phyloP scores from a whole-genome alignment of 2,888 invertebrate genomes.

The Imbricaverruca yamaguchii region DNA sequence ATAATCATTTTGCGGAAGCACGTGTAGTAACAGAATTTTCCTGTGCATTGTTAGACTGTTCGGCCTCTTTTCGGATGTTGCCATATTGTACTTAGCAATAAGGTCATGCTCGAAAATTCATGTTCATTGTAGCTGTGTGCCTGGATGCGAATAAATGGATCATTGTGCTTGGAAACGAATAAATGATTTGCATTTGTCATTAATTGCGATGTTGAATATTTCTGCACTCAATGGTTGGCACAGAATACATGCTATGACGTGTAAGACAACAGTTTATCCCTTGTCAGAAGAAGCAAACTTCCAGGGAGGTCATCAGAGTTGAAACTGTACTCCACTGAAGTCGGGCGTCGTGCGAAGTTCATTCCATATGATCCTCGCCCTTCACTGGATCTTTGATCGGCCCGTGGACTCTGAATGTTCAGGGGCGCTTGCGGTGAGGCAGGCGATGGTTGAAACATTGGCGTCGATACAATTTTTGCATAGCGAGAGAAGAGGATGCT shows the following conservation, averaged over 20 bases:
- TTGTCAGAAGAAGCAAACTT: too few relatives aligned
- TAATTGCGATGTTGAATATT: not conserved
- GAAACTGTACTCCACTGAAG: too few relatives aligned
- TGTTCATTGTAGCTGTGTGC: constrained; percentile 20
- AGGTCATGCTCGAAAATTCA: constrained; percentile 21
- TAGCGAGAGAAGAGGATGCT: too few relatives aligned
- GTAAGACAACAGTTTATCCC: not conserved
- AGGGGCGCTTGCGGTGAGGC: too few relatives aligned
- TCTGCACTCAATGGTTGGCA: constrained; percentile 21
- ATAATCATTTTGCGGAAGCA: not conserved
- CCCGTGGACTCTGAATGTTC: too few relatives aligned
- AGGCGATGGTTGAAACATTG: too few relatives aligned
- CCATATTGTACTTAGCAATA: constrained; percentile 20
- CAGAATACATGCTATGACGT: constrained; percentile 18
- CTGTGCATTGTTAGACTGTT: not conserved
- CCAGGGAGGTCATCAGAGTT: too few relatives aligned
- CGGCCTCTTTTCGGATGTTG: not conserved
- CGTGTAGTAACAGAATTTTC: not conserved
- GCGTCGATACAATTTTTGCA: too few relatives aligned
- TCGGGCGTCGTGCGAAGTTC: too few relatives aligned
- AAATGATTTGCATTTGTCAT: constrained; percentile 17
- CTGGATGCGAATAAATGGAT: too few relatives aligned
- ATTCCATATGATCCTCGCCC: too few relatives aligned
- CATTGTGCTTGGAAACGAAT: not conserved
- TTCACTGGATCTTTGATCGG: too few relatives aligned